Conservation (phyloP, 2,888 invertebrate species). For the Cylloceria caligata region DNA sequence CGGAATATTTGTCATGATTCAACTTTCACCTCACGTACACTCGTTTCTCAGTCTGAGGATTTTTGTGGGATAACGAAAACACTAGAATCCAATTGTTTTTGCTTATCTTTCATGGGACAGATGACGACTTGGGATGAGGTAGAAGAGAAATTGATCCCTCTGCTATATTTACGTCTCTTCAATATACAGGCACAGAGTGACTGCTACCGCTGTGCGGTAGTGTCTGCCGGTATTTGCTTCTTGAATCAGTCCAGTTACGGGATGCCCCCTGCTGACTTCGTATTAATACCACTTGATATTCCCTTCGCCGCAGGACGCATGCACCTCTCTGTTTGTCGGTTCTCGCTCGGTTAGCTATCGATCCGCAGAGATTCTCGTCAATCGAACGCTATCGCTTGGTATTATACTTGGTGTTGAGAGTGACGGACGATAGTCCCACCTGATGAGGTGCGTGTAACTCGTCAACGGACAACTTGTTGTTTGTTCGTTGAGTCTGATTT, state of each 20-base stretch:
- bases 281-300: constrained; percentile 53
- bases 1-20: constrained; percentile 19
- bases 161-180: background rate
- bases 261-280: constrained; percentile 17
- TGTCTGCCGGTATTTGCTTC: constrained; percentile 49
- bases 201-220: background rate
- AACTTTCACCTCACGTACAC: constrained; percentile 26
- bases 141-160: constrained; percentile 4
- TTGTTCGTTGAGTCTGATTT: constrained; percentile 15
- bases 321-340: constrained; percentile 49
- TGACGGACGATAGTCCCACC: constrained; percentile 69
- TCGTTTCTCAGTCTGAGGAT: background rate
- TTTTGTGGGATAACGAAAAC: background rate
- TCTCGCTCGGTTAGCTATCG: constrained; percentile 61
- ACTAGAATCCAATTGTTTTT: background rate
- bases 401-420: constrained; percentile 42
- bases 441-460: constrained; percentile 63
- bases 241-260: constrained; percentile 25
- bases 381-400: constrained; percentile 69
- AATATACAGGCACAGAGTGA: background rate
- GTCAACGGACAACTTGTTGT: constrained; percentile 59
- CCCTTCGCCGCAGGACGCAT: constrained; percentile 39
- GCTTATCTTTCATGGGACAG: background rate
- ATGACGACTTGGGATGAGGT: background rate
- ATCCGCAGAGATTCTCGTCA: constrained; percentile 68